Base-by-base conservation (phyloP, 2,797 vertebrate species). In the Schizothorax lantsangensis region DNA sequence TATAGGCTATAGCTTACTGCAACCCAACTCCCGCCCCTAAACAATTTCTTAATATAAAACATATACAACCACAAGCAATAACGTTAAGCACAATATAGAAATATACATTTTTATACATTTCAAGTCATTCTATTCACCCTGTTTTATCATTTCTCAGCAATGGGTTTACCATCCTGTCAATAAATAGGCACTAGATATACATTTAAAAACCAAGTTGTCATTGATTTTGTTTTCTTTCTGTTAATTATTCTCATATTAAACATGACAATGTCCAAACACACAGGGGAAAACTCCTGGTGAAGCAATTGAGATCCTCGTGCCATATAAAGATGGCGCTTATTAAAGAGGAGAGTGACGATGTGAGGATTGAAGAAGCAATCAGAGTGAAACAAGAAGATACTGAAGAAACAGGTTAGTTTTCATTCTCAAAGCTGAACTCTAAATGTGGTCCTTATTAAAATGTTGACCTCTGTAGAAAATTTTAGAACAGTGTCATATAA, bases 391-490 rank as follows among this genome's bases (percentile, higher is more conserved):
- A 69, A 21, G 33, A 69, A 69, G 33, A 69, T 38, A 21, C 33
- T 38, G 36, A 71, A 10, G 68, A 71, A 71, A 23, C 68, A 69
- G 68, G 68, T 69, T 69, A 10, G 68, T 52, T 69, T 69, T 23
- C 9, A 68, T 68, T 43, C 21, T 72, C 11, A 43, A 43, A 72
- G 2, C 69, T 72, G 21, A 57, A 10, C 54, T 59, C 15, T 7
- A 36, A 7, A 68, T 64, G 1, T 30, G 11, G 6, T 1, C 30
- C 6, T 66, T 15, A 30, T 30, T 33, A 30, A 64, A 30, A 30
- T 62, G n/a, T 30, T 64, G 6, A 36, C 5, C 14, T 66, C 14
- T 66, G 30, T 14, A 66, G 26, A 33, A 66, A 30, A 33, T 66
- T 33, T 66, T 30, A 6, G 5, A 30, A 64, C 52, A 21, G 19